Conservation (phyloP, 2,797 vertebrate genomes). For the Oryzias dopingdopingensis region DNA sequence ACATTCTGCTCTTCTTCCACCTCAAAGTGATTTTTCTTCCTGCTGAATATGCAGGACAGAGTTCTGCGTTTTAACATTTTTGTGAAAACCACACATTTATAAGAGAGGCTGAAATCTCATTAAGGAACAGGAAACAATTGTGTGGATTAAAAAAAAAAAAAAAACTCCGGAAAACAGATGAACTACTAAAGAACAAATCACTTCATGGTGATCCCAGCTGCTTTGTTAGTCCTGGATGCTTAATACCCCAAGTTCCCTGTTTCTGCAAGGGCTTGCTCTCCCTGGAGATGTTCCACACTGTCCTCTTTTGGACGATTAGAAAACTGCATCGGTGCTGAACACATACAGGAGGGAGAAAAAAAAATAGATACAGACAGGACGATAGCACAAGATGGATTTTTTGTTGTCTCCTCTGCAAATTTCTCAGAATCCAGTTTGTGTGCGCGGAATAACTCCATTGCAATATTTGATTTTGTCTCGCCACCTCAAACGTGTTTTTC, state of each 20-base stretch:
- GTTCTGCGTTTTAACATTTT: slow-evolving; percentile 42
- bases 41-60: slow-evolving; percentile 66
- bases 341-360: neutral
- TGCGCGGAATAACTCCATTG: slow-evolving; percentile 27
- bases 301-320: slow-evolving; percentile 74
- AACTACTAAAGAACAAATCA: no score
- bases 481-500: slow-evolving; percentile 60
- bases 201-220: no score
- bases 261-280: slow-evolving; percentile 39
- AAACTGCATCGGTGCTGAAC: slow-evolving; percentile 50
- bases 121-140: no score
- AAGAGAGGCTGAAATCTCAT: no score
- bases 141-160: no score
- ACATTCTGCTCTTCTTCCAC: slow-evolving; percentile 15
- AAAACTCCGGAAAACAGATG: no score
- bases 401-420: slow-evolving; percentile 22
- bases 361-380: slow-evolving; percentile 25
- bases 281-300: slow-evolving; percentile 78
- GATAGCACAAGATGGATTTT: slow-evolving; percentile 15
- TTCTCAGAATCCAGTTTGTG: slow-evolving; percentile 10
- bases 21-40: slow-evolving; percentile 56
- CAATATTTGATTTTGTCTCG: slow-evolving; percentile 55
- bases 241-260: slow-evolving; percentile 4
- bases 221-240: slow-evolving; percentile 17
- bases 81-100: no score